Conservation (phyloP, 2,797 vertebrate genomes). For the Bradypus variegatus region DNA sequence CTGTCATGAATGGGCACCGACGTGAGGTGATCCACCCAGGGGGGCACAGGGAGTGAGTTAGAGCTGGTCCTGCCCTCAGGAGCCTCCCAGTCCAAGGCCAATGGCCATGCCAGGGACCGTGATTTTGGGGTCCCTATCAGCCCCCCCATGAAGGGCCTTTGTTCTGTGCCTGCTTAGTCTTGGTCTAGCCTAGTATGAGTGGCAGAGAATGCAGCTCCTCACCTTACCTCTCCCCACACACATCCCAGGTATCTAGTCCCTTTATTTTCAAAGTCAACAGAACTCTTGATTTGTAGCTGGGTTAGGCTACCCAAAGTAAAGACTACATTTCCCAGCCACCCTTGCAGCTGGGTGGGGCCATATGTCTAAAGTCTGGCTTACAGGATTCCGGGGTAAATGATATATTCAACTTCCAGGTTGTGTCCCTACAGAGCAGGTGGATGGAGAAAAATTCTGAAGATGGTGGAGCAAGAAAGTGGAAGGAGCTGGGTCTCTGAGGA, state of each 20-base stretch:
- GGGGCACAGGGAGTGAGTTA: background rate
- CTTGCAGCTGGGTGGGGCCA: background rate
- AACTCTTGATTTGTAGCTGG: background rate
- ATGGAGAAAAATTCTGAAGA: background rate
- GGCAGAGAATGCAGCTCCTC: accelerated
- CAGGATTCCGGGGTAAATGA: background rate
- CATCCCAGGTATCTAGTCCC: background rate
- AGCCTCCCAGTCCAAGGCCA: background rate
- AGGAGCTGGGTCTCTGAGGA: background rate
- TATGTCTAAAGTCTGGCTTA: background rate
- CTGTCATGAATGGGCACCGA: background rate
- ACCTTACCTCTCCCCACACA: no score
- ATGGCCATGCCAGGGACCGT: background rate
- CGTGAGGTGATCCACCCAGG: background rate
- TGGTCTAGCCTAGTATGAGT: background rate
- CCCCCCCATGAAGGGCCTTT: background rate
- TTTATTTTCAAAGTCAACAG: background rate
- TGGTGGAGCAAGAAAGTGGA: background rate
- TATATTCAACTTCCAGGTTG: background rate
- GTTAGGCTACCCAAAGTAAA: background rate
- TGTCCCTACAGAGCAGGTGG: background rate
- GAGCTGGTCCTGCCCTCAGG: background rate
- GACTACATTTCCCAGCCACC: background rate
- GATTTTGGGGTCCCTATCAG: background rate
- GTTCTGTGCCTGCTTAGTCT: background rate